Conservation (phyloP, 1,140 invertebrate genomes). For the Ectropis grisescens region DNA sequence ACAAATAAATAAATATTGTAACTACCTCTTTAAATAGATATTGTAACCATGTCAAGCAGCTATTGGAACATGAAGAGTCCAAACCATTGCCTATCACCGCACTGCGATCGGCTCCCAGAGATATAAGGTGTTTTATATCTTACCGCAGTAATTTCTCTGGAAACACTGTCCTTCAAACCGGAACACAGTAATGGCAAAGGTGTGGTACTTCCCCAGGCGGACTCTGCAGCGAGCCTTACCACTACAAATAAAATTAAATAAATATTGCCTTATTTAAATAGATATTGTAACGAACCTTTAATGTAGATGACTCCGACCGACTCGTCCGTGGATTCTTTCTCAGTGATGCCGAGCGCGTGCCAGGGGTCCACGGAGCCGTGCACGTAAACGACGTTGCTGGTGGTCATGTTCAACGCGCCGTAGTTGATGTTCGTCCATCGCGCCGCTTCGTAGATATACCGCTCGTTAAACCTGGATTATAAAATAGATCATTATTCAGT, state of each 20-base stretch:
- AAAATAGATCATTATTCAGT: no score
- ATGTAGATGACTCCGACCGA: constrained; percentile 78
- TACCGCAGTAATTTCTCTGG: no score
- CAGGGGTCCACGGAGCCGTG: constrained; percentile 95
- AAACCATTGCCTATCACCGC: no score
- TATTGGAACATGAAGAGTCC: no score
- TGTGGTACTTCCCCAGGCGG: no score
- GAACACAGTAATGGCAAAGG: no score
- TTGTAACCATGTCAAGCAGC: no score
- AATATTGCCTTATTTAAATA: constrained; percentile 1
- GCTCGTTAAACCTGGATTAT: constrained; percentile 73
- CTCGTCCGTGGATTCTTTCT: constrained; percentile 71
- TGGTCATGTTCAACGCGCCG: constrained; percentile 80
- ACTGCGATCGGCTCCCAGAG: no score
- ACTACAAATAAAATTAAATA: neutral
- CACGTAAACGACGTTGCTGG: constrained; percentile 85
- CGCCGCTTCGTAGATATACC: constrained; percentile 74
- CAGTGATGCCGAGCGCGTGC: constrained; percentile 85
- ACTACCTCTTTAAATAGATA: no score
- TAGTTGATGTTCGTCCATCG: constrained; percentile 84
- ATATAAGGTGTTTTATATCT: no score
- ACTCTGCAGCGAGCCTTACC: neutral
- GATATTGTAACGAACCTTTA: constrained; percentile 68
- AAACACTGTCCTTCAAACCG: no score
- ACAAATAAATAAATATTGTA: no score